Evolutionary conservation across 1,140 invertebrate genomes (phyloP).

Genomic region (Zaprionus vittiger): DNA sequence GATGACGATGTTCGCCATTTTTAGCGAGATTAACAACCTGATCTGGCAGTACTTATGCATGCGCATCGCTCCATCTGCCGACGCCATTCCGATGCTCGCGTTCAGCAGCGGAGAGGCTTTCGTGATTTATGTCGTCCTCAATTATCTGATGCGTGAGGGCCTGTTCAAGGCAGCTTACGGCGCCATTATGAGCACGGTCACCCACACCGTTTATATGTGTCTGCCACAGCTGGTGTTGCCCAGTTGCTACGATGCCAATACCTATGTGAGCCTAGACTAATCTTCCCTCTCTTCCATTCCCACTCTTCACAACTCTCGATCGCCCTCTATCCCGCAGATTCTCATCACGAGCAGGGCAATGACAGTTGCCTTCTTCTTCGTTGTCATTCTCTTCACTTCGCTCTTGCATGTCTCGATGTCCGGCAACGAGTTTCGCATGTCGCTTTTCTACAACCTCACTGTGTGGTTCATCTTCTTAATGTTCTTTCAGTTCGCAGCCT

Average conservation of each 20-base stretch:
- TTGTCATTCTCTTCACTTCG: slow-evolving; percentile 14
- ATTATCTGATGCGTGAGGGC: slow-evolving; percentile 1
- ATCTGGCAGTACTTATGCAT: slow-evolving; percentile 50
- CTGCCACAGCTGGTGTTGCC: slow-evolving; percentile 37
- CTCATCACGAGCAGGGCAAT: slow-evolving; percentile 16
- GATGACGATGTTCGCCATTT: slow-evolving; percentile 6
- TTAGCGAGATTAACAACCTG: slow-evolving; percentile 42
- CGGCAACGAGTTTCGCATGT: slow-evolving; percentile 53
- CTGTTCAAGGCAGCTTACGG: slow-evolving; percentile 43
- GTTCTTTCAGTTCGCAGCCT: slow-evolving; percentile 2
- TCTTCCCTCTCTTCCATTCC: neutral
- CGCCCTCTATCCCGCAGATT: slow-evolving; percentile 19
- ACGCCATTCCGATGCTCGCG: slow-evolving; percentile 22
- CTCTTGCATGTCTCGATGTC: slow-evolving; percentile 53
- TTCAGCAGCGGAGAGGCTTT: slow-evolving; percentile 22
- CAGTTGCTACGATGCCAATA: slow-evolving; percentile 21
- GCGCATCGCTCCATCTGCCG: slow-evolving; percentile 2
- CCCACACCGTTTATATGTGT: slow-evolving; percentile 25
- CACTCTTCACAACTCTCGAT: neutral
- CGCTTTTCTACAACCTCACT: slow-evolving; percentile 35
- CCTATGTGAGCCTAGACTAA: slow-evolving; percentile 10
- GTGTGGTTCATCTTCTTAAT: slow-evolving; percentile 3
- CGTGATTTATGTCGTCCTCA: slow-evolving; percentile 13
- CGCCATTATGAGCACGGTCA: slow-evolving; percentile 24
- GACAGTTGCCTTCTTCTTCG: slow-evolving; percentile 14